Evolutionary conservation across 2,888 invertebrate genomes (phyloP), one percentile per base, ranked within the genome.

Genomic region (Cephalotes varians): DNA sequence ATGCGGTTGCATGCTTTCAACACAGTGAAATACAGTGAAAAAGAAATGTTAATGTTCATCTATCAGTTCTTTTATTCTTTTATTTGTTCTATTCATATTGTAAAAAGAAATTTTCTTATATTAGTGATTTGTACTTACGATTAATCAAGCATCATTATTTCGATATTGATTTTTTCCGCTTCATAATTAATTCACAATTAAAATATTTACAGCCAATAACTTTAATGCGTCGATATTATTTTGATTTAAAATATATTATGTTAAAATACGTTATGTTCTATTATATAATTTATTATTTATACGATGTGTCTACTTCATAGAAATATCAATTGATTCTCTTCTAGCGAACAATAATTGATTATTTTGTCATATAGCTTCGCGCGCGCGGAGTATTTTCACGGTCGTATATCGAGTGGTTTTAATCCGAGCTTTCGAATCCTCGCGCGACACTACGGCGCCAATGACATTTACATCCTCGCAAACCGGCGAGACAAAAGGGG

Each of bases 381-480:
- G n/a, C n/a, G n/a, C n/a, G n/a, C n/a, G n/a, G n/a, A 12, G 40
- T 64, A 44, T 81, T 60, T 37, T 58, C 31, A 60, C 58, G 47
- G 49, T 73, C 62, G 51, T 74, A 87, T 54, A 67, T 81, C 60
- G 69, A 84, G 81, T 71, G 81, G 72, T 81, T 88, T 87, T 88
- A 81, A 87, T 89, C 83, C 86, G 60, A 69, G 76, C 73, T 60
- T 64, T 51, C 79, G 85, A 72, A 83, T 64, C 64, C 76, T 62
- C 82, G 76, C 71, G 79, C 89, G 90, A 82, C 89, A 44, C 79
- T 76, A 77, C 21, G 90, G 90, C 90, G 90, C 90, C 90, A 90
- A 90, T 90, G 90, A 85, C 90, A 89, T 90, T 90, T 90, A 90
- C 90, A 90, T 87, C 65, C 81, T 83, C 86, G 90, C 89, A 82